phyloP scores from a whole-genome alignment of 1,140 invertebrate species.

The Drusus annulatus region DNA sequence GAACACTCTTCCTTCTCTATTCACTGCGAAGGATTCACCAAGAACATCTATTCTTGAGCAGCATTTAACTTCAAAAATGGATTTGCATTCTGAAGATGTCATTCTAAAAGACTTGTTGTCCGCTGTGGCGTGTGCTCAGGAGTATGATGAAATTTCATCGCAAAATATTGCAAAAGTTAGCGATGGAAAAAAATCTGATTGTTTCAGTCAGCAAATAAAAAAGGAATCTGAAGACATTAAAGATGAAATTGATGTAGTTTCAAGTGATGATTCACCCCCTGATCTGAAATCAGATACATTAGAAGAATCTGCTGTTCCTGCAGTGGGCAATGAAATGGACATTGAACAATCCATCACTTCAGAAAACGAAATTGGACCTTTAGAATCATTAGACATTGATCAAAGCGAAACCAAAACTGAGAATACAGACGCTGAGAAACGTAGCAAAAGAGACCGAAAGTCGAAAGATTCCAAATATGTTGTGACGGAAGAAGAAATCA shows the following conservation, averaged over 20 bases:
- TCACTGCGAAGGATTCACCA: constrained; percentile 64
- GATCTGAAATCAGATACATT: constrained; percentile 66
- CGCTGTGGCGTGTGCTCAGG: constrained; percentile 72
- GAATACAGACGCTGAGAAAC: constrained; percentile 56
- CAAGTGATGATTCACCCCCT: constrained; percentile 28
- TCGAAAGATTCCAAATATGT: constrained; percentile 60
- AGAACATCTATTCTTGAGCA: constrained; percentile 70
- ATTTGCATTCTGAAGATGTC: constrained; percentile 68
- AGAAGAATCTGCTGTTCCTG: constrained; percentile 69
- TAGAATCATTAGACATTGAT: constrained; percentile 66
- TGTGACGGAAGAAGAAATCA: constrained; percentile 61
- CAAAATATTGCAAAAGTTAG: constrained; percentile 65
- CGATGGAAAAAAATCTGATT: too few relatives aligned
- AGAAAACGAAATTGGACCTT: constrained; percentile 69
- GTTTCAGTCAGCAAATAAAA: too few relatives aligned
- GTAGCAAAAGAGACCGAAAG: constrained; percentile 47
- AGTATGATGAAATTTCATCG: constrained; percentile 66
- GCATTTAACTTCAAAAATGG: constrained; percentile 67
- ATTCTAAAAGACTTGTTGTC: constrained; percentile 76
- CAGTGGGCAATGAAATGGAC: constrained; percentile 71
- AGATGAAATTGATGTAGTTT: constrained; percentile 45
- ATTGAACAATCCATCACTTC: constrained; percentile 66
- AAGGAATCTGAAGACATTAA: constrained; percentile 45
- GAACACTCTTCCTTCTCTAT: constrained; percentile 51
- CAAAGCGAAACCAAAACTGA: constrained; percentile 62